Evolutionary conservation across 2,113 vertebrate genomes (phyloP), one percentile per base, ranked within the genome.

Genomic region (Siniperca chuatsi): DNA sequence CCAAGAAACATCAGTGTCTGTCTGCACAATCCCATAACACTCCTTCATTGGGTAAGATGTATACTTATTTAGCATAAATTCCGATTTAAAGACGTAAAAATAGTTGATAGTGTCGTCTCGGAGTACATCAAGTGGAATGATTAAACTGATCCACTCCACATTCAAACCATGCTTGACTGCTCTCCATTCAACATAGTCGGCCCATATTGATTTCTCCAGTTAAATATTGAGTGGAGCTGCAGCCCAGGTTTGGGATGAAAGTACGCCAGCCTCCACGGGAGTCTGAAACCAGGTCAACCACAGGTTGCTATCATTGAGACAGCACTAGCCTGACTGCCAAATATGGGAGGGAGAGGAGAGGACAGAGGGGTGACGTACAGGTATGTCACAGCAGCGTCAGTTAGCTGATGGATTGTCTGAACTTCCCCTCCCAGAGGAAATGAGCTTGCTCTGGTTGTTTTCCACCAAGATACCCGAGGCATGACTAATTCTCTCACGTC

Each of bases 231-330:
- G 78, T 46, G 33, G 83, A 73, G 80, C 58, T 84, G 72, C 70
- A 76, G 77, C 55, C 55, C 21, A 52, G 29, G 85, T 82, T 69
- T 81, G 75, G 54, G 76, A 86, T 77, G 52, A 69, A 78, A 81
- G 87, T 50, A 29, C 85, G 54, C 44, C 72, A 44, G 64, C n/a
- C 71, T 81, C 78, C 55, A 23, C 55, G 10, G 73, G 76, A 83
- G 84, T 66, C 74, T 82, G 75, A 73, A 84, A 82, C 58, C 90
- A 79, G 48, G 90, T 86, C 78, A 82, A 46, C 15, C 81, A 72
- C 86, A 84, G 88, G 89, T 83, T 79, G 55, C 65, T 58, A 16
- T 73, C 42, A 65, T 57, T 72, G 54, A 87, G 79, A 54, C 79
- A 57, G 65, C 79, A 77, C 21, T 48, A 4, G 65, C 57, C 42